Evolutionary conservation across 2,113 vertebrate genomes (phyloP).

Genomic region (Indicator maculatus): DNA sequence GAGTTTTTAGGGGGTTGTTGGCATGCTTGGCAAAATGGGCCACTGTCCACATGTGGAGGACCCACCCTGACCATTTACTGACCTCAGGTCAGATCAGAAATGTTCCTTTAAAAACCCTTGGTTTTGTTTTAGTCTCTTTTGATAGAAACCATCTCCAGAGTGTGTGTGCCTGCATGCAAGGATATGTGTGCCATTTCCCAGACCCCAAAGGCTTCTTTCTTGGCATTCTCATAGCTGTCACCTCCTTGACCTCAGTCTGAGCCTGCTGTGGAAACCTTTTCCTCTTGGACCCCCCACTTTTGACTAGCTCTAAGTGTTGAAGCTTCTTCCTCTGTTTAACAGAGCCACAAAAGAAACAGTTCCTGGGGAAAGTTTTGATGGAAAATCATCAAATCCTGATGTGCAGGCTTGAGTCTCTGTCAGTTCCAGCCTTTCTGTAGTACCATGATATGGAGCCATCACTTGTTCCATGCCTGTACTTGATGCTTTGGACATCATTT

Average conservation of each 20-base stretch:
- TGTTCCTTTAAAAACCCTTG: background rate
- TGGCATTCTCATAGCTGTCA: background rate
- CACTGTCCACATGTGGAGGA: fast-evolving
- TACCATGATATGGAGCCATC: background rate
- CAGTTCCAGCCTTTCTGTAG: background rate
- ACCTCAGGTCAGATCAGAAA: background rate
- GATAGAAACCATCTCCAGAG: background rate
- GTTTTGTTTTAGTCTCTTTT: background rate
- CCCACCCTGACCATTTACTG: background rate
- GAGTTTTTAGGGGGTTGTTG: background rate
- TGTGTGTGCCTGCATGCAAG: fast-evolving
- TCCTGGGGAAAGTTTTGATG: background rate
- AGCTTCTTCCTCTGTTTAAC: background rate
- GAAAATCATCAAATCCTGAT: background rate
- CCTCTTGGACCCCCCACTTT: too few species aligned
- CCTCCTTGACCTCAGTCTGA: background rate
- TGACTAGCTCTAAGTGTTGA: too few species aligned
- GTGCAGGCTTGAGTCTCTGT: background rate
- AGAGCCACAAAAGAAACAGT: background rate
- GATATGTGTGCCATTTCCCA: fast-evolving
- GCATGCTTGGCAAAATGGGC: background rate
- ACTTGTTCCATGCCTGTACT: background rate
- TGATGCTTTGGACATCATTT: background rate
- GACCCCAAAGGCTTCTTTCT: background rate
- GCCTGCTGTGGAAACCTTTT: background rate